Evolutionary conservation across 2,113 vertebrate species (phyloP).

Genomic region (Psilopogon haemacephalus): DNA sequence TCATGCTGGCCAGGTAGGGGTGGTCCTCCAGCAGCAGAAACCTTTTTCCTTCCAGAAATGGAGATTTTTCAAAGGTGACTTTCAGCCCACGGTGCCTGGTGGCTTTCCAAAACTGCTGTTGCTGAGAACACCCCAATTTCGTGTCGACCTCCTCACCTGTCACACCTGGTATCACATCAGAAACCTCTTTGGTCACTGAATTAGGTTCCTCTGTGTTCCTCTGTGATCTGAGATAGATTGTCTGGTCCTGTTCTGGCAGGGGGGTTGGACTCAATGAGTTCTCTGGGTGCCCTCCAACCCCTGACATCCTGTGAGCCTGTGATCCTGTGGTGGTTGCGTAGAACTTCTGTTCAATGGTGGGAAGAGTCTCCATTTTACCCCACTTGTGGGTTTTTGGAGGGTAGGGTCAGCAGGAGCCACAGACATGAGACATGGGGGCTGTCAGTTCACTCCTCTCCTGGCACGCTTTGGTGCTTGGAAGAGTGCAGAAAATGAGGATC

Average conservation of each 20-base stretch:
- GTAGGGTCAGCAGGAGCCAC: rapidly evolving
- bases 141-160: rapidly evolving
- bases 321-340: rapidly evolving
- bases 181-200: rapidly evolving
- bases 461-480: neutral
- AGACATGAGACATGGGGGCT: rapidly evolving
- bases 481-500: rapidly evolving
- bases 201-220: no score
- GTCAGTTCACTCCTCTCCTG: neutral
- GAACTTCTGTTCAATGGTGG: rapidly evolving
- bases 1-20: rapidly evolving
- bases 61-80: neutral
- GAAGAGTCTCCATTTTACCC: neutral
- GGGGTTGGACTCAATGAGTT: no score
- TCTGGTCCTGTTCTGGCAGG: no score
- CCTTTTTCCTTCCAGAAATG: neutral
- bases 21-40: rapidly evolving
- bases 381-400: rapidly evolving
- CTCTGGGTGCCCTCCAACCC: no score
- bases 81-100: neutral
- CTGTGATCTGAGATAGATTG: no score
- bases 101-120: rapidly evolving
- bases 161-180: neutral
- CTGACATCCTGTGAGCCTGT: no score
- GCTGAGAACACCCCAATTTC: neutral